Evolutionary conservation across 2,113 vertebrate species (phyloP).

Genomic region (Anseranas semipalmata): DNA sequence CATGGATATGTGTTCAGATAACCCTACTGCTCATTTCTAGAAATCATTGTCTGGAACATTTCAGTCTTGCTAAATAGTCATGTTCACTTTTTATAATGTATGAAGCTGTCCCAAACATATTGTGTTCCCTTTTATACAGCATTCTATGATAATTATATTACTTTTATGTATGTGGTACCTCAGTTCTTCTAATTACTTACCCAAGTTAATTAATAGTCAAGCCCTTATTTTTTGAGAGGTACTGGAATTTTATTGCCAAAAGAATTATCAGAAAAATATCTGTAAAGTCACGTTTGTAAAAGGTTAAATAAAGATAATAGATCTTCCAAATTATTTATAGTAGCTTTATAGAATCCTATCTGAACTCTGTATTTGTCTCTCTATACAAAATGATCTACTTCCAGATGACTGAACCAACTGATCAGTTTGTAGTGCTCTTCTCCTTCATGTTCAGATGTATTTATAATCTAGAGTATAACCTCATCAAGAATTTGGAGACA

Average conservation of each 20-base stretch:
- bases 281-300: background rate
- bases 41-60: background rate
- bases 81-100: background rate
- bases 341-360: background rate
- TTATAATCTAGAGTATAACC: background rate
- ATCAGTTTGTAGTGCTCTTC: background rate
- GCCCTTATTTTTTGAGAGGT: background rate
- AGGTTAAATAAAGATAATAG: background rate
- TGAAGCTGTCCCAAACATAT: background rate
- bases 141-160: background rate
- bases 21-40: background rate
- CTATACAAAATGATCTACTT: background rate
- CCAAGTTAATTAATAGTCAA: background rate
- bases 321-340: background rate
- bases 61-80: background rate
- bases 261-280: background rate
- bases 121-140: background rate
- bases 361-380: background rate
- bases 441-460: background rate
- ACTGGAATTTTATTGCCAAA: background rate
- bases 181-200: background rate
- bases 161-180: background rate
- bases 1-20: background rate
- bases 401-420: background rate
- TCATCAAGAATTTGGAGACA: background rate